Percentiles rank a stretch among this genome's conserved stretches.
These are phyloP conservation scores for Sturnira hondurensis DNA, from an alignment of 2,113 vertebrate species.

Conservation along the genomic window DNA sequence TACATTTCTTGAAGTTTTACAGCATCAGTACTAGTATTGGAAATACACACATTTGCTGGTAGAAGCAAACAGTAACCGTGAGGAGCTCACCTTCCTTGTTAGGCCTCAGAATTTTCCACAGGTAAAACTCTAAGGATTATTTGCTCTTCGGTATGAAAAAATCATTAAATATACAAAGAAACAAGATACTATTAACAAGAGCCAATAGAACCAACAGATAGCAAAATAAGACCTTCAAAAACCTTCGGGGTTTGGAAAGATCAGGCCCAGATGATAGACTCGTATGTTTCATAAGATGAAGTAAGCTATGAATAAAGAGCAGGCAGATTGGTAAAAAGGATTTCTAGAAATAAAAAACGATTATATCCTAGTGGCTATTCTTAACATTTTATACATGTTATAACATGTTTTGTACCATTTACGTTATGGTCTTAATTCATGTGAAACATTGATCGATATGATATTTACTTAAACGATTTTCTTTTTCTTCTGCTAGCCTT, in stretches of 20 bases:
- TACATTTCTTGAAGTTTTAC: not conserved
- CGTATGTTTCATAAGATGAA: not conserved
- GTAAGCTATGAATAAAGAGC: not conserved
- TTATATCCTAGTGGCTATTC: not conserved
- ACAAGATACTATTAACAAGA: not conserved
- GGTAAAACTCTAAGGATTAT: not conserved
- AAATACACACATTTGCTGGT: not conserved
- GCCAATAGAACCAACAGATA: not conserved
- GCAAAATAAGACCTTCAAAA: slow-evolving; percentile 8
- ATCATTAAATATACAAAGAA: not conserved
- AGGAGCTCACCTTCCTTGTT: not conserved
- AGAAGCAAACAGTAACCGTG: not conserved
- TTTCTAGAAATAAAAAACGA: slow-evolving; percentile 12
- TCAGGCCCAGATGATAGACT: not conserved
- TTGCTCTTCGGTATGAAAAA: not conserved
- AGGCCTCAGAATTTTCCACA: not conserved
- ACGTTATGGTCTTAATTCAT: not conserved
- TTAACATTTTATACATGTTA: not conserved
- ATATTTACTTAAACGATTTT: not conserved
- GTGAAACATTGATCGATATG: not conserved
- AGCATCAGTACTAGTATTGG: not conserved
- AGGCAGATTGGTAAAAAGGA: not conserved
- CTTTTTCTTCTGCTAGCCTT: slow-evolving; percentile 30
- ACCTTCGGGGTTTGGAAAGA: not conserved
- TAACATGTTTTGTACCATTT: not conserved